phyloP scores from a whole-genome alignment of 1,140 invertebrate genomes.

The Panagrolaimus sp. region DNA sequence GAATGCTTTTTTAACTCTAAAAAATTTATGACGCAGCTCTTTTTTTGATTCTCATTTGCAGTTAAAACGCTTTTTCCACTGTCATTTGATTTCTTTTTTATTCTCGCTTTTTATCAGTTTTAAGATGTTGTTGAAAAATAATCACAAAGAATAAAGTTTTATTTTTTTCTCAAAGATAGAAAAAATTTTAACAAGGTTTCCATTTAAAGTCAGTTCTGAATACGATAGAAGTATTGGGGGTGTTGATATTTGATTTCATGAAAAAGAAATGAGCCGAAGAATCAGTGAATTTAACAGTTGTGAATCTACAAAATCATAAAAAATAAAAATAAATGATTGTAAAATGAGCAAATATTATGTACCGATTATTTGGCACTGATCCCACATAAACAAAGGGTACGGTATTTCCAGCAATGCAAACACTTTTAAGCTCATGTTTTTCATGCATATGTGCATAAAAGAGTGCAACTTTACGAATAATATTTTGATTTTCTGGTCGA shows the following conservation, averaged over 20 bases:
- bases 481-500: constrained; percentile 28
- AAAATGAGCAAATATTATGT: neutral
- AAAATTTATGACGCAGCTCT: too few species aligned
- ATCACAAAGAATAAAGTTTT: too few species aligned
- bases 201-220: neutral
- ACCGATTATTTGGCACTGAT: constrained; percentile 45
- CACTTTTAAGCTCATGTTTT: constrained; percentile 32
- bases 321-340: neutral
- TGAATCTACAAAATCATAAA: constrained; percentile 4
- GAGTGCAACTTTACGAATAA: constrained; percentile 41
- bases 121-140: too few species aligned
- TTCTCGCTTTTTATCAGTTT: too few species aligned
- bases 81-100: too few species aligned
- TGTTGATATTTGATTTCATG: constrained; percentile 8
- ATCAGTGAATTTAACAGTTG: constrained; percentile 11
- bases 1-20: too few species aligned
- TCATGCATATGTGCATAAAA: constrained; percentile 41
- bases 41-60: too few species aligned
- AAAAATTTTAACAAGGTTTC: constrained; percentile 1
- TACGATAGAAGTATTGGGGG: neutral
- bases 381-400: constrained; percentile 42
- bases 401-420: constrained; percentile 35
- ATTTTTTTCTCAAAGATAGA: too few species aligned
- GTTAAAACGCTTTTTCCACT: too few species aligned
- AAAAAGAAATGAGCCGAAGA: neutral